Base-by-base conservation (phyloP, 1,140 invertebrate genomes). In the Coenobita brevimanus region DNA sequence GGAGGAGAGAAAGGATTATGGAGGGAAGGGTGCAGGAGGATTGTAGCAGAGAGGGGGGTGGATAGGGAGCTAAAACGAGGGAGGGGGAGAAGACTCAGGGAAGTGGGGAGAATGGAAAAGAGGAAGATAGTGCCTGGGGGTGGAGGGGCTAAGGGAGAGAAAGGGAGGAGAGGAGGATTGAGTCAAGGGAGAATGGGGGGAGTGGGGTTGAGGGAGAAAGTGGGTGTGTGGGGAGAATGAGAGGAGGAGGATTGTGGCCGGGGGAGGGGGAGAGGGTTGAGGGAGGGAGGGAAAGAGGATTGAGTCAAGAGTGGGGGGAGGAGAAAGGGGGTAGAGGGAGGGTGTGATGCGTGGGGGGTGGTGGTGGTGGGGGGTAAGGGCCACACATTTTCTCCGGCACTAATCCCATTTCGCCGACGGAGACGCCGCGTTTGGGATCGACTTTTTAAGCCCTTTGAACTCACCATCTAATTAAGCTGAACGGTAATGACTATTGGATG, bases 371-470 rank as follows among this genome's bases (percentile, higher is more conserved):
- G 67, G 41, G 50, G 41, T 36, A 46, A 50, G 46, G 46, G 75
- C 24, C 38, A 60, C 84, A 80, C 84, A 87, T 87, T 87, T 87
- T 87, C 76, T 43, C 76, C 64, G 76, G 84, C 84, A 87, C 84
- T 87, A 87, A 87, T 87, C 84, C 84, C 84, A 87, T 87, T 87
- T 57, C 84, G 76, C 84, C 84, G 76, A 87, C 84, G 76, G 84
- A 87, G 84, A 87, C 79, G 84, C 84, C 62, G 62, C 84, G 75
- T 64, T 73, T 80, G 84, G 84, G 84, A 87, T 87, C 84, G 84
- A 87, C 84, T 87, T 87, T 87, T 87, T 87, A 87, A 87, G 84
- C 62, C 84, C 84, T 87, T 87, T 87, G 84, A 87, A 87, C 84
- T 80, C 76, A 71, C 84, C 84, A 87, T 87, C 84, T 87, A 87